These are phyloP conservation scores for Ichneumon xanthorius DNA, from an alignment of 2,888 invertebrate genomes.

Conservation along the genomic window DNA sequence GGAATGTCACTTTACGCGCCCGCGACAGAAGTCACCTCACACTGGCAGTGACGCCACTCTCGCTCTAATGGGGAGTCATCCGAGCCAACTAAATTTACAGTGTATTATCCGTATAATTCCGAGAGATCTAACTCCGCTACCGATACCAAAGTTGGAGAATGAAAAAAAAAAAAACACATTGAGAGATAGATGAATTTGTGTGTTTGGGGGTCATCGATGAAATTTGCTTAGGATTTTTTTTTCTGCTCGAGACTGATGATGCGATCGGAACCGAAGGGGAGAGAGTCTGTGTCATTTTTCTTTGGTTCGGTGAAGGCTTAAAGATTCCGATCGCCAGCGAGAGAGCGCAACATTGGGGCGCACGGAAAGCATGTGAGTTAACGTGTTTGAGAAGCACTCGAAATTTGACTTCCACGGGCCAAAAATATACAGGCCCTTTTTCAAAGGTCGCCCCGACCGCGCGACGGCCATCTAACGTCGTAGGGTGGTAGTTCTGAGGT, in stretches of 20 bases:
- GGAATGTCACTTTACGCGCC: slow-evolving; percentile 68
- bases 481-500: slow-evolving; percentile 50
- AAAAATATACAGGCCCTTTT: slow-evolving; percentile 77
- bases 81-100: slow-evolving; percentile 51
- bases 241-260: slow-evolving; percentile 7
- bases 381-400: slow-evolving; percentile 80
- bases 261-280: neutral
- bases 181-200: slow-evolving; percentile 3
- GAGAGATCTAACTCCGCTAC: slow-evolving; percentile 22
- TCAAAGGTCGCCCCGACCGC: slow-evolving; percentile 58
- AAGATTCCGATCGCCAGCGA: slow-evolving; percentile 41
- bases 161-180: neutral
- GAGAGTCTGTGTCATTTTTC: slow-evolving; percentile 49
- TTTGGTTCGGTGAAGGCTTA: slow-evolving; percentile 53
- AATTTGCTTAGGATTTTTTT: slow-evolving; percentile 21
- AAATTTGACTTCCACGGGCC: slow-evolving; percentile 80
- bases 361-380: slow-evolving; percentile 36
- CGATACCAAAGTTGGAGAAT: slow-evolving; percentile 5
- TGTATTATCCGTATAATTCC: slow-evolving; percentile 41
- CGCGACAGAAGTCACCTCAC: slow-evolving; percentile 58
- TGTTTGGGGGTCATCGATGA: slow-evolving; percentile 11
- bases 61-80: slow-evolving; percentile 53
- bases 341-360: neutral
- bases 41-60: slow-evolving; percentile 54
- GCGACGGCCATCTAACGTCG: slow-evolving; percentile 30